Evolutionary conservation across 2,797 vertebrate genomes (phyloP).

Genomic region (Mormyrops boulengeri): DNA sequence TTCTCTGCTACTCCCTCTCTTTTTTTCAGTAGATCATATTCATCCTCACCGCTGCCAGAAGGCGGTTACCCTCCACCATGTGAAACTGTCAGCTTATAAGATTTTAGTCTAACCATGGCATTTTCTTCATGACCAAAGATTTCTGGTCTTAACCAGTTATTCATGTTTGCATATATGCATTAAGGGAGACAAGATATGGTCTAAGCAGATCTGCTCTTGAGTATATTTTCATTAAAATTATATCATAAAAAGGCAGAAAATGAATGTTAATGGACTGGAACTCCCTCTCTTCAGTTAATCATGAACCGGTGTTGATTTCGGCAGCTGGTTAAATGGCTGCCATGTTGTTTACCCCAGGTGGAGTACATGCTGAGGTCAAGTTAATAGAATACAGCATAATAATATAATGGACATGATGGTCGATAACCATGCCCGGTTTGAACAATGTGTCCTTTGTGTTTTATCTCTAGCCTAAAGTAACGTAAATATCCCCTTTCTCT

Average conservation of each 20-base stretch:
- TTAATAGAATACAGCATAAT: background rate
- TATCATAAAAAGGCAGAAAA: background rate
- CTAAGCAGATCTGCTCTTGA: background rate
- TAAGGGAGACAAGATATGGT: background rate
- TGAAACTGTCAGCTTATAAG: background rate
- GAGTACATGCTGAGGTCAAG: background rate
- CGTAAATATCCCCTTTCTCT: background rate
- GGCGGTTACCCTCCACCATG: background rate
- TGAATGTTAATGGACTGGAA: background rate
- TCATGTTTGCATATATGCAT: background rate
- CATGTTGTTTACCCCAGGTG: background rate
- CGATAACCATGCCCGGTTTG: background rate
- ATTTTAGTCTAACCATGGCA: background rate
- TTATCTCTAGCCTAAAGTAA: background rate
- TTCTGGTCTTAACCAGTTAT: background rate
- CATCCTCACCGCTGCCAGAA: background rate
- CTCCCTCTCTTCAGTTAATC: background rate
- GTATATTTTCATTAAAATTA: background rate
- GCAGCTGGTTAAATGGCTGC: background rate
- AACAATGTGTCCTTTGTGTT: slow-evolving; percentile 5
- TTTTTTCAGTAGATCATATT: background rate
- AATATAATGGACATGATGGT: background rate
- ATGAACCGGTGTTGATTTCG: background rate
- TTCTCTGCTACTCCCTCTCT: background rate
- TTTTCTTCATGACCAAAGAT: background rate